These are phyloP conservation scores for Haliaeetus leucogaster DNA, from an alignment of 2,113 vertebrate species.

Conservation along the genomic window DNA sequence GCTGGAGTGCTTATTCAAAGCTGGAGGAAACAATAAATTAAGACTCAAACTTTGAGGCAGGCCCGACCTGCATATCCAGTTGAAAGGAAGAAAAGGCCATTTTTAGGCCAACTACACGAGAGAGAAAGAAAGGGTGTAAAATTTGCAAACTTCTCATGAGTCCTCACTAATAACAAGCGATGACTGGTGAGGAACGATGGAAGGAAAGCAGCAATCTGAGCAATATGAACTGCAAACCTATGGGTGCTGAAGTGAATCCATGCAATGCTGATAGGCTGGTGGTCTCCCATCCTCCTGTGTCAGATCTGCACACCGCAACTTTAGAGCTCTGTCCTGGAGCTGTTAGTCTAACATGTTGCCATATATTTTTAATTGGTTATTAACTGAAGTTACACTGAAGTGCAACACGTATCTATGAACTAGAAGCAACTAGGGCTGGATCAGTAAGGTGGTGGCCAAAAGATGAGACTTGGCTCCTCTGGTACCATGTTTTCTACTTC, in stretches of 20 bases:
- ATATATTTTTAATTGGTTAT: accelerated
- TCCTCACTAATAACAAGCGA: background rate
- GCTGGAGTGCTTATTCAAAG: background rate
- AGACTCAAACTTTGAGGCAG: background rate
- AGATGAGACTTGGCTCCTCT: background rate
- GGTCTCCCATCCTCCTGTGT: background rate
- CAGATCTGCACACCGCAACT: too few relatives aligned
- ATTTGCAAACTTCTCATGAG: background rate
- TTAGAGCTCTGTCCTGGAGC: background rate
- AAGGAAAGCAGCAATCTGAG: background rate
- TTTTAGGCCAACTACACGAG: background rate
- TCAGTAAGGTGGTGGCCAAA: background rate
- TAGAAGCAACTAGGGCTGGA: background rate
- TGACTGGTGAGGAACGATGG: background rate
- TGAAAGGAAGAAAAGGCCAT: background rate
- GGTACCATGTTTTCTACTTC: background rate
- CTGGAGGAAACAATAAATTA: background rate
- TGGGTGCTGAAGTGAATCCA: background rate
- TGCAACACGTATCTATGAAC: accelerated
- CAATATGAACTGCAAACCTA: accelerated
- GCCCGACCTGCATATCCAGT: background rate
- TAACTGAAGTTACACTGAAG: background rate
- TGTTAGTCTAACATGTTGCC: background rate
- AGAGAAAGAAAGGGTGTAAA: background rate
- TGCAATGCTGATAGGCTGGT: accelerated